Base-by-base conservation (phyloP, 2,113 vertebrate genomes). In the Castor canadensis region DNA sequence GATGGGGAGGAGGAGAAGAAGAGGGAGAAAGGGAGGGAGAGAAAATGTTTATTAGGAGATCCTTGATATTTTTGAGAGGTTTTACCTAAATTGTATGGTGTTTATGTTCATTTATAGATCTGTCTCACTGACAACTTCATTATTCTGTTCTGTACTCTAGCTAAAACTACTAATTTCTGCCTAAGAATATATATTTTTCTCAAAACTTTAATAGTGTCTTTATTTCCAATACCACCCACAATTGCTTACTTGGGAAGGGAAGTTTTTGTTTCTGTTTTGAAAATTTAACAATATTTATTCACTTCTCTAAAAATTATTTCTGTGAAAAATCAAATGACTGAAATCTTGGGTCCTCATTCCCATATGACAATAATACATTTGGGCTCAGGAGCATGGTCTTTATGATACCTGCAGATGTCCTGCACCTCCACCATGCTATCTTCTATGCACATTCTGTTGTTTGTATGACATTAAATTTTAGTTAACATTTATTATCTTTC, bases 131-230 rank as follows among this genome's bases (percentile, higher is more conserved):
- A 71, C 20, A n/a, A 35, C 72, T 76, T 84, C n/a, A 69, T 79
- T n/a, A 13, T 43, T 87, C 3, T 52, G 4, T 82, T 93, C 19
- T n/a, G 93, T 94, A 62, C 52, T 49, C 58, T 83, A 92, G 64
- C 58, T 75, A 90, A 92, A 79, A 71, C 7, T 71, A 1, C 52
- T 93, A 10, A 83, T 90, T 94, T 43, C 20, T 95, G 24, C 22
- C 13, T 26, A 22, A 72, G n/a, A 81, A 38, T 72, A 66, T 80
- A 26, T 66, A 19, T 64, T 87, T 86, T 71, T 72, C 5, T 80
- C 81, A 72, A 47, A 82, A 82, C 4, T 73, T 81, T 84, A 77
- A 19, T n/a, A 80, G 28, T 20, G 7, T 40, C 43, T 93, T 60
- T 71, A 24, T 91, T 91, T 90, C 13, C 2, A 71, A 47, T 47